Base-by-base conservation (phyloP, 2,797 vertebrate genomes). In the Poeciliopsis gracilis region DNA sequence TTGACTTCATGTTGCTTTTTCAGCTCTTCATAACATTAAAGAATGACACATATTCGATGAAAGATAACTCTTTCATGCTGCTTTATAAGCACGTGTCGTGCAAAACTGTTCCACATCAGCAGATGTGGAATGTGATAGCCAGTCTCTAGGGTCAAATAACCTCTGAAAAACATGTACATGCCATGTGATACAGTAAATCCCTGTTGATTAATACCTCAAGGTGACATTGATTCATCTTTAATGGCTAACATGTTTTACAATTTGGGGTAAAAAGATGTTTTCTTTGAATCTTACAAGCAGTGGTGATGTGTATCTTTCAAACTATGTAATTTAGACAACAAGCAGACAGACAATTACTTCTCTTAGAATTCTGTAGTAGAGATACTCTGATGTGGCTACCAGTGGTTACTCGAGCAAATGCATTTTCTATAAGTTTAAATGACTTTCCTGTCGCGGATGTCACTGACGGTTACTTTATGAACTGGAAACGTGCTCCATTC, bases 401-500 rank as follows among this genome's bases (percentile, higher is more conserved):
- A 55, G 12, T 79, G 73, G 61, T 46, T 51, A 12, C 18, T 61
- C 4, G 57, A 73, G 30, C 59, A 5, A 77, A 80, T 59, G 72
- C 70, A 67, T 41, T 25, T 69, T 75, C 63, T 23, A 9, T 11
- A 43, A 77, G 79, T 80, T 81, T 78, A 59, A 53, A 81, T 73
- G 78, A 73, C 78, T 87, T 81, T 69, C 66, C 82, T 83, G 75
- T 83, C 80, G 83, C 51, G 81, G 82, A 89, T 84, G 92, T 91
- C 93, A 87, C 92, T 94, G 92, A 93, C 79, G 77, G 90, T 95
- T 95, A 95, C 93, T 94, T 94, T 8, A 93, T 94, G 93, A 95
- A 94, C 90, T 82, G 92, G 93, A 95, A 94, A 91, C 81, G 84
- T 90, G 84, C 81, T 89, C 89, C 89, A 92, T 91, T 87, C 87